Evolutionary conservation across 2,888 invertebrate genomes (phyloP).

Genomic region (Itoplectis maculator): DNA sequence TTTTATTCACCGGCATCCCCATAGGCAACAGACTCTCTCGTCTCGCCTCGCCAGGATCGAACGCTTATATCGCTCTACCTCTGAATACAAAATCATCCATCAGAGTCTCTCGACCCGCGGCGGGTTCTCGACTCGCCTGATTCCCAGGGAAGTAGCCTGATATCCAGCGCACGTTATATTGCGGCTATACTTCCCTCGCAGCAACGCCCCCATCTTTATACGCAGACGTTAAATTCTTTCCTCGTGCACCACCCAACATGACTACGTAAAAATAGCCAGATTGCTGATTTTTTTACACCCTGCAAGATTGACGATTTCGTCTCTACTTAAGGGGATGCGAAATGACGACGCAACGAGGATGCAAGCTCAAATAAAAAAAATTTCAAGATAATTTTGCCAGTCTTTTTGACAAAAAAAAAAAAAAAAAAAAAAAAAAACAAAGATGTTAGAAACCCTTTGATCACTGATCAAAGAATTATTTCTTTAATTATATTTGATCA

Average conservation of each 20-base stretch:
- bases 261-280: not conserved
- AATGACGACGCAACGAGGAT: too few relatives aligned
- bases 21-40: slow-evolving; percentile 13
- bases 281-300: too few relatives aligned
- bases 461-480: too few relatives aligned
- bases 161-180: not conserved
- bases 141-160: not conserved
- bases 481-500: too few relatives aligned
- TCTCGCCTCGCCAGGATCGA: slow-evolving; percentile 18
- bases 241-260: not conserved
- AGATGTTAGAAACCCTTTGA: too few relatives aligned
- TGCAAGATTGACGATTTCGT: not conserved
- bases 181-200: not conserved
- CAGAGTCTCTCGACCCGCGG: not conserved
- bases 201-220: not conserved
- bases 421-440: too few relatives aligned
- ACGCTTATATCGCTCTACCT: slow-evolving; percentile 44
- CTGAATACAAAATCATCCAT: slow-evolving; percentile 54
- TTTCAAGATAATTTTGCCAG: too few relatives aligned
- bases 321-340: too few relatives aligned
- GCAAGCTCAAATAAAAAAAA: too few relatives aligned
- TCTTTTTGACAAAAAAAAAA: too few relatives aligned
- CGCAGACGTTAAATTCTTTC: not conserved
- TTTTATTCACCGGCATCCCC: slow-evolving; percentile 27
- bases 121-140: not conserved